These are phyloP conservation scores for Dryoscopus gambensis DNA, from an alignment of 2,113 vertebrate species.

Conservation along the genomic window DNA sequence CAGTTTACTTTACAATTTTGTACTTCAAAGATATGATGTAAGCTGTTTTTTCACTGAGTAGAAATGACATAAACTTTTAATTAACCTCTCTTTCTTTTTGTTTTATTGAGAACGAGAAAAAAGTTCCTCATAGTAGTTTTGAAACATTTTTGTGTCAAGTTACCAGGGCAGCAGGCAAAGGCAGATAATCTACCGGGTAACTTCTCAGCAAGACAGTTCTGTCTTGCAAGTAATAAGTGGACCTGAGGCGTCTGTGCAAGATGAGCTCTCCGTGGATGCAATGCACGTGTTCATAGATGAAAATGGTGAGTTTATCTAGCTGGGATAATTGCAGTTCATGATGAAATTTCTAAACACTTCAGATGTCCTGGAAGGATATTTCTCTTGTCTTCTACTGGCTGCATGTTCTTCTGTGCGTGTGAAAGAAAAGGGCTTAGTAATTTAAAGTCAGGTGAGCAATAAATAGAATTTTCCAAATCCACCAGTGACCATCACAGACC, in stretches of 20 bases:
- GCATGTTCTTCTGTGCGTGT: background rate
- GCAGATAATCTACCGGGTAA: constrained; percentile 91
- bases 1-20: constrained; percentile 38
- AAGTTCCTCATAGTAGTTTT: constrained; percentile 41
- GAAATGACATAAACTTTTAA: constrained; percentile 58
- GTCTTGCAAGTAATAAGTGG: constrained; percentile 96
- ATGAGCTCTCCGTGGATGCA: constrained; percentile 74
- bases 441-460: background rate
- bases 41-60: constrained; percentile 39
- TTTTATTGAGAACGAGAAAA: constrained; percentile 61
- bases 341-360: background rate
- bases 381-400: background rate
- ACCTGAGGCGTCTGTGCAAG: constrained; percentile 85
- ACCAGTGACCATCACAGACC: background rate
- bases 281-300: constrained; percentile 79
- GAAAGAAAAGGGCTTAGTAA: background rate
- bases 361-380: background rate
- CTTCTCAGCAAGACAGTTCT: constrained; percentile 94
- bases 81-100: constrained; percentile 60
- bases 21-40: constrained; percentile 51
- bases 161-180: constrained; percentile 91
- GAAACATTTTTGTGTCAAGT: constrained; percentile 75
- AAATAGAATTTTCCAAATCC: background rate
- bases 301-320: constrained; percentile 64
- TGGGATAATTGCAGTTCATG: background rate